phyloP scores from a whole-genome alignment of 2,888 invertebrate species.

The Piscicola geometra region DNA sequence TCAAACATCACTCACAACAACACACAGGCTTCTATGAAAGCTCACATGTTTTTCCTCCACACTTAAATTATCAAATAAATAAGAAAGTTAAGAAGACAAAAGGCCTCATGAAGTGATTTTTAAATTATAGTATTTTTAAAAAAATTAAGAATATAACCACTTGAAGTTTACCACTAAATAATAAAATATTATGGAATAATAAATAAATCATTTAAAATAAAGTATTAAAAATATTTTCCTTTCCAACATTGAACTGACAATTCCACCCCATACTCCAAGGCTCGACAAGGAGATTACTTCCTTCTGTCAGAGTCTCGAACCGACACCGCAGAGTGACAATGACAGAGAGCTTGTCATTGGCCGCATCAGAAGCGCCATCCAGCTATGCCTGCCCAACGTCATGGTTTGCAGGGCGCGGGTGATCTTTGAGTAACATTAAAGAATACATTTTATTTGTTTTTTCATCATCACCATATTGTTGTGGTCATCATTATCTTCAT shows the following conservation, averaged over 20 bases:
- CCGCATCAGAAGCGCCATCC: slow-evolving; percentile 27
- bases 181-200: too few species aligned
- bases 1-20: neutral
- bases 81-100: slow-evolving; percentile 27
- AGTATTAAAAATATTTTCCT: too few species aligned
- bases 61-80: neutral
- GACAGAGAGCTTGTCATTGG: slow-evolving; percentile 25
- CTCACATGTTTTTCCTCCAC: slow-evolving; percentile 8
- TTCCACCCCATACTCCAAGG: neutral
- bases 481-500: neutral
- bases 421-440: too few species aligned
- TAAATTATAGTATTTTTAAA: neutral
- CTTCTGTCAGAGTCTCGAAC: slow-evolving; percentile 31
- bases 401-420: too few species aligned
- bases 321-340: slow-evolving; percentile 15
- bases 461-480: too few species aligned
- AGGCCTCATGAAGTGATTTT: slow-evolving; percentile 9
- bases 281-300: slow-evolving; percentile 32
- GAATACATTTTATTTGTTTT: too few species aligned
- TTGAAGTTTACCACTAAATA: too few species aligned
- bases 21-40: neutral
- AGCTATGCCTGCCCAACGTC: slow-evolving; percentile 20
- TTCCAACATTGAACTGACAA: too few species aligned
- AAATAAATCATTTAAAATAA: too few species aligned
- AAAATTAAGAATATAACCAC: neutral